Conservation (phyloP, 2,888 invertebrate genomes). For the Apeira syringaria region DNA sequence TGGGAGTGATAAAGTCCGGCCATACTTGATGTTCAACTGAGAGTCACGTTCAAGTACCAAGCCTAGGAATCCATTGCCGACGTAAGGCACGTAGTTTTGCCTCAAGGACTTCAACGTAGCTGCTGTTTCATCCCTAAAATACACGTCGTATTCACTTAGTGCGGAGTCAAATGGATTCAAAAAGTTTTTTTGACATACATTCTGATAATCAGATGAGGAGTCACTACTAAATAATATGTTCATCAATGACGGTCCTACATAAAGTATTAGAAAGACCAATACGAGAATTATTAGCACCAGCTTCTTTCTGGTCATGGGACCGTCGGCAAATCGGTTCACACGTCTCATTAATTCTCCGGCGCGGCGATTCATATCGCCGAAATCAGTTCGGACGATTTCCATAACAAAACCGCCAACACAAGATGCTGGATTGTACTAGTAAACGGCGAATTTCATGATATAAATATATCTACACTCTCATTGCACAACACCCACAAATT, state of each 20-base stretch:
- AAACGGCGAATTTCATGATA: background rate
- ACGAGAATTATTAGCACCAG: conserved; percentile 77
- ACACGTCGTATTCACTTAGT: conserved; percentile 86
- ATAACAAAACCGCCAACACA: conserved; percentile 44
- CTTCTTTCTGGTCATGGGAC: conserved; percentile 77
- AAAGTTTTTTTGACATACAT: conserved; percentile 86
- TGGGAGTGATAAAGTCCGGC: conserved; percentile 86
- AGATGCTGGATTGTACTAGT: background rate
- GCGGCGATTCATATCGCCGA: conserved; percentile 69
- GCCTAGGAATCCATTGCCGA: conserved; percentile 90
- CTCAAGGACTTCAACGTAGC: conserved; percentile 75
- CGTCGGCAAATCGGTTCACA: conserved; percentile 71
- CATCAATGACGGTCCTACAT: conserved; percentile 86
- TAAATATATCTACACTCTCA: too few species aligned
- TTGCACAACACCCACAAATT: too few species aligned
- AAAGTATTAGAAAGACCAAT: conserved; percentile 83
- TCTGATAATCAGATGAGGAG: conserved; percentile 72
- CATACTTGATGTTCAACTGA: conserved; percentile 86
- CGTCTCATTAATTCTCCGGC: conserved; percentile 73
- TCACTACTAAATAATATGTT: conserved; percentile 84
- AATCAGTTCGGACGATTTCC: conserved; percentile 62
- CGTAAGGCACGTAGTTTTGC: conserved; percentile 87
- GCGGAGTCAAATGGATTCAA: conserved; percentile 85
- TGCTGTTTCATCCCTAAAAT: conserved; percentile 83
- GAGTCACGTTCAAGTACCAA: conserved; percentile 85